Percentiles rank a stretch among this genome's conserved stretches.
Evolutionary conservation across 2,113 vertebrate species (phyloP).

Genomic region (Sphaerodactylus townsendi): DNA sequence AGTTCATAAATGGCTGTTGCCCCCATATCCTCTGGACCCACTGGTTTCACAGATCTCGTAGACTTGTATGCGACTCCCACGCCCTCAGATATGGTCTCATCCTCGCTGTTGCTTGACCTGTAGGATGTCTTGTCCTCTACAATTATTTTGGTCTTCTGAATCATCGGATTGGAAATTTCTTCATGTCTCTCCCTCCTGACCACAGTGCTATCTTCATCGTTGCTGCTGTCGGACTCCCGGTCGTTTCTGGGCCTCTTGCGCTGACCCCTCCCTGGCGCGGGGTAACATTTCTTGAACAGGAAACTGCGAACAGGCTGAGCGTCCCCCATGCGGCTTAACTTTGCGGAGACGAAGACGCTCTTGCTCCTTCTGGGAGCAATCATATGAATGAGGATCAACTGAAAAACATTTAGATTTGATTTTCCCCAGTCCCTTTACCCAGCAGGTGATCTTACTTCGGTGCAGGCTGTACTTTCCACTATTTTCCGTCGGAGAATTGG

Average conservation of each 20-base stretch:
- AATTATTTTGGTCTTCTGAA: constrained; percentile 84
- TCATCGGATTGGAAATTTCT: constrained; percentile 84
- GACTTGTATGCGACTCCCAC: constrained; percentile 91
- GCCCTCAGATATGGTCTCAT: constrained; percentile 65
- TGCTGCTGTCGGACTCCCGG: constrained; percentile 73
- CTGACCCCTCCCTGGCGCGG: constrained; percentile 71
- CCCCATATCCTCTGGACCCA: constrained; percentile 96
- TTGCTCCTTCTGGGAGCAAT: too few species aligned
- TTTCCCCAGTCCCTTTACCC: too few species aligned
- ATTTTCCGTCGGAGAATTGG: too few species aligned
- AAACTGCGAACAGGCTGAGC: constrained; percentile 73
- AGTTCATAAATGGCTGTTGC: constrained; percentile 92
- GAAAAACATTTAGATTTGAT: too few species aligned
- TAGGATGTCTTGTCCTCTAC: constrained; percentile 70
- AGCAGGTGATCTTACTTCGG: too few species aligned
- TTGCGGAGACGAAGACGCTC: not conserved
- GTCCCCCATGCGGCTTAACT: constrained; percentile 69
- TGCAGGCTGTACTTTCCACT: too few species aligned
- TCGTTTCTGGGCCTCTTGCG: constrained; percentile 62
- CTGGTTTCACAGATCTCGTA: constrained; percentile 93
- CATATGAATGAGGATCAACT: too few species aligned
- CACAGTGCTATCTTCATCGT: constrained; percentile 74
- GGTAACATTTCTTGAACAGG: constrained; percentile 82
- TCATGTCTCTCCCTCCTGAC: constrained; percentile 81
- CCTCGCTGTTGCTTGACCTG: constrained; percentile 79